Base-by-base conservation (phyloP, 1,140 invertebrate genomes). In the Neoseiulus cucumeris region DNA sequence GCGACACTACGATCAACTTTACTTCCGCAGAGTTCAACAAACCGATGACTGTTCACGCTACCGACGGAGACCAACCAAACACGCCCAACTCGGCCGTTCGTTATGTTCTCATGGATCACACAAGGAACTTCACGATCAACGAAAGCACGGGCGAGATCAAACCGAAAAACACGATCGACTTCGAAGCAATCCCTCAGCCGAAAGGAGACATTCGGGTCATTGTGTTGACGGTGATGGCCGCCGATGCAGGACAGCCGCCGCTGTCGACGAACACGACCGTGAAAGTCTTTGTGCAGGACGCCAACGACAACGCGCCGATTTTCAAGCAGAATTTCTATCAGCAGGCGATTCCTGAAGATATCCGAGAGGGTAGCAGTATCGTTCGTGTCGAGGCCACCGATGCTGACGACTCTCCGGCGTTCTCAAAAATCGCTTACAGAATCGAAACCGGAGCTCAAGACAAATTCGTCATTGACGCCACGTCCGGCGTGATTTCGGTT, bases 391-490 rank as follows among this genome's bases (percentile, higher is more conserved):
- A 83, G 76, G 87, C 90, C 0, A 81, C 82, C 69, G 91, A 94
- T 76, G 80, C 78, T 1, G 91, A 95, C 75, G 83, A 86, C 0
- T 91, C 89, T 0, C 78, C 84, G 1, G 86, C 88, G 0, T 91
- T 92, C 74, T 91, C 89, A 74, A 80, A 82, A 64, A 76, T 95
- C 0, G 86, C 89, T 4, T 94, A 95, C 74, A 80, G 88, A 68
- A 89, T 96, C 51, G 83, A 86, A 72, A 81, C 81, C 67, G 91
- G 91, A 5, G 87, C 87, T 1, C 82, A 82, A 28, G 91, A 94
- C 72, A 95, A 94, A 77, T 97, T 96, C 75, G 82, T 88, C 0
- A 89, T 95, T 9, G 85, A 87, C 71, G 80, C 87, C 0, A 83
- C 85, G 70, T 82, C 81, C 0, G 91, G 91, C 0, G 79, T 85